phyloP scores from a whole-genome alignment of 2,797 vertebrate genomes.

The Microctenopoma stevenorrisi region DNA sequence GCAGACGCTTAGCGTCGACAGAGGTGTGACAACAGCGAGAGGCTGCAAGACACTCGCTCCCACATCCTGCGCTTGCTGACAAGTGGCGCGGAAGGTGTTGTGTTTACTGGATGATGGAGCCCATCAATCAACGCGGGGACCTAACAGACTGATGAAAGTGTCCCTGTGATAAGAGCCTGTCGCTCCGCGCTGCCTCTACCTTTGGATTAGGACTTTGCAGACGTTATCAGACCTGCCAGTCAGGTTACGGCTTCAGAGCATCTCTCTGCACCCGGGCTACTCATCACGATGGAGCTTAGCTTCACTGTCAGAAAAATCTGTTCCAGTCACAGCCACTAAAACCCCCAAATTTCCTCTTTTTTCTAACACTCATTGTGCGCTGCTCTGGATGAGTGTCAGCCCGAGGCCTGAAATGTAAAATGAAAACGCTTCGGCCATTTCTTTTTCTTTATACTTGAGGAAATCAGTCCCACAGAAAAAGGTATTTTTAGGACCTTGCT shows the following conservation, averaged over 20 bases:
- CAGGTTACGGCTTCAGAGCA: slow-evolving; percentile 46
- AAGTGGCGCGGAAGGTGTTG: slow-evolving; percentile 47
- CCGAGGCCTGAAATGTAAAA: slow-evolving; percentile 41
- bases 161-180: slow-evolving; percentile 36
- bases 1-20: slow-evolving; percentile 3
- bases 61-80: slow-evolving; percentile 27
- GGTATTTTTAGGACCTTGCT: slow-evolving; percentile 60
- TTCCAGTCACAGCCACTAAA: slow-evolving; percentile 42
- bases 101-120: slow-evolving; percentile 61
- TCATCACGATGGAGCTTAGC: slow-evolving; percentile 61
- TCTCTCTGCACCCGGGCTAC: slow-evolving; percentile 46
- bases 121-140: slow-evolving; percentile 56
- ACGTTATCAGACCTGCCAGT: slow-evolving; percentile 61
- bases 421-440: slow-evolving; percentile 9
- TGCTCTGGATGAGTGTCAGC: slow-evolving; percentile 30
- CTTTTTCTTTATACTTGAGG: slow-evolving; percentile 32
- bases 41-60: slow-evolving; percentile 33
- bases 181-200: slow-evolving; percentile 33
- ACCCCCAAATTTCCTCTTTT: slow-evolving; percentile 29
- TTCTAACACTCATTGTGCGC: slow-evolving; percentile 23
- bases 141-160: slow-evolving; percentile 55
- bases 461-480: slow-evolving; percentile 40
- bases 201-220: slow-evolving; percentile 31
- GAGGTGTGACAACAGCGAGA: slow-evolving; percentile 28
- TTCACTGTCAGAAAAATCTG: slow-evolving; percentile 58